Base-by-base conservation (phyloP, 2,888 invertebrate species). In the Anoncus sp. region DNA sequence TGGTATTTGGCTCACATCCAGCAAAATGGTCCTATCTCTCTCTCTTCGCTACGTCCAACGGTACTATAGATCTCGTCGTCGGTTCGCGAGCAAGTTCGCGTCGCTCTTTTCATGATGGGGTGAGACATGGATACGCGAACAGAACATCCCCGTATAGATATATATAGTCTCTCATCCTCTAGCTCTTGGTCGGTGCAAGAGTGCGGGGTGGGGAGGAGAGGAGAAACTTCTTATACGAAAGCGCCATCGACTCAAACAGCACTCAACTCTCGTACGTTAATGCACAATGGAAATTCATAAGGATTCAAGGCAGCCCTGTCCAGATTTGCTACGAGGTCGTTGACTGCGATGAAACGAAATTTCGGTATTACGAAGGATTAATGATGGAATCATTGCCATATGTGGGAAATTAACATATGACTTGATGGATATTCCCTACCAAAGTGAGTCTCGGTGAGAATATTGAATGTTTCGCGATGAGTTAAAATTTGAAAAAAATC, bases 201-300 rank as follows among this genome's bases (percentile, higher is more conserved):
- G 24, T 66, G 47, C 35, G 51, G 16, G 24, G 67, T 71, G 69
- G 71, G n/a, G n/a, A n/a, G n/a, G n/a, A n/a, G n/a, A n/a, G n/a
- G n/a, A 77, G 75, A 75, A 75, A 80, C 80, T 81, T 79, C 72
- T 81, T 73, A 79, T 70, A 49, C 71, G 59, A 62, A 72, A 47
- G 75, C 24, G 55, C 62, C 75, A 70, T 74, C 65, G 76, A 81
- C 76, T 83, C 80, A 76, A 83, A 78, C 81, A 78, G 80, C 82
- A 82, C 80, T 85, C 82, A 81, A 82, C 83, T 83, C 83, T 71
- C 77, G 77, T 75, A 76, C 78, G 79, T 75, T 85, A 84, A 85
- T 84, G 82, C 81, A 81, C 82, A 81, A 84, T 85, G 81, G 83
- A 85, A 85, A 86, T 85, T 86, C 85, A 85, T 85, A 80, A 49